phyloP scores from a whole-genome alignment of 2,113 vertebrate genomes.

The Chrysemys picta region DNA sequence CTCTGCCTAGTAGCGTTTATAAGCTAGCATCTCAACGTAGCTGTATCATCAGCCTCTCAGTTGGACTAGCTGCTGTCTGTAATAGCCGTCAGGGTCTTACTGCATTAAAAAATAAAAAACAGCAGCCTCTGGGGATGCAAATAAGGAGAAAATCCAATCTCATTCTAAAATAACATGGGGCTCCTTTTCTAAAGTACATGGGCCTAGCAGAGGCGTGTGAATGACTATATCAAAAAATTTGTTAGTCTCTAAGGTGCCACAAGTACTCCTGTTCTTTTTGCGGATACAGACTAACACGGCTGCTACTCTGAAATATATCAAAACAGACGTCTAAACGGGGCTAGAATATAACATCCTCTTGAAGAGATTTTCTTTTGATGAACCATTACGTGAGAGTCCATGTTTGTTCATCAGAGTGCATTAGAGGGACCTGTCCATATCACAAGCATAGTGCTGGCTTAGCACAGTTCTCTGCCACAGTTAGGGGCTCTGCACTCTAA shows the following conservation, averaged over 20 bases:
- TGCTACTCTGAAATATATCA: background rate
- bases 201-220: background rate
- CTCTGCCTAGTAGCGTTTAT: background rate
- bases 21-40: fast-evolving
- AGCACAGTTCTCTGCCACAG: background rate
- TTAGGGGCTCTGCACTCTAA: background rate
- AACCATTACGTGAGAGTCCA: background rate
- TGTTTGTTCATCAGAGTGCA: background rate
- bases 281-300: too few species aligned
- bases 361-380: background rate
- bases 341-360: fast-evolving
- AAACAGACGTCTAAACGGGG: background rate
- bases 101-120: background rate
- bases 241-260: too few species aligned
- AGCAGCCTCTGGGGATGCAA: background rate
- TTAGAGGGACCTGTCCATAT: background rate
- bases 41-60: fast-evolving
- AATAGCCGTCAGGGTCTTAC: fast-evolving
- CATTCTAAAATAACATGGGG: background rate
- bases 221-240: background rate
- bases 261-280: too few species aligned
- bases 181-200: background rate
- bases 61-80: too few species aligned
- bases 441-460: background rate
- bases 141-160: background rate